phyloP scores from a whole-genome alignment of 2,113 vertebrate genomes.

The Grammatotria lemairii region DNA sequence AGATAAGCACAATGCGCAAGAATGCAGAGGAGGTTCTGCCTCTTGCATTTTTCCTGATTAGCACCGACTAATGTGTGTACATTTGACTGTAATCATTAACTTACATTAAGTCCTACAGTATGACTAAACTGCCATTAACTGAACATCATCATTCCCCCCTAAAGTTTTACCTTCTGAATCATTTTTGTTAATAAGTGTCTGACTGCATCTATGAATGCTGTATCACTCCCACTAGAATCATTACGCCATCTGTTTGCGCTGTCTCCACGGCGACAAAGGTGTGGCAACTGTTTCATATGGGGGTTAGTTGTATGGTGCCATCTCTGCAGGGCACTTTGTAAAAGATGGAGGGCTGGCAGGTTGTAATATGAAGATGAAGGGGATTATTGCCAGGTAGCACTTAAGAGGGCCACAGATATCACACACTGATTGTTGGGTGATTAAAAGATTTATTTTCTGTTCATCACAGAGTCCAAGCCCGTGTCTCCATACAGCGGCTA shows the following conservation, averaged over 20 bases:
- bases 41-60: neutral
- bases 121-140: neutral
- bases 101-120: neutral
- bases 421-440: neutral
- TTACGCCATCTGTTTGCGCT: neutral
- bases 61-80: neutral
- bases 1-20: neutral
- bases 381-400: neutral
- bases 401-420: neutral
- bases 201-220: neutral
- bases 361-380: neutral
- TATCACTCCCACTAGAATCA: slow-evolving; percentile 6
- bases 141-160: neutral
- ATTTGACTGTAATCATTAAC: neutral
- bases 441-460: neutral
- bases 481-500: slow-evolving; percentile 91
- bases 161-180: neutral
- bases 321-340: neutral
- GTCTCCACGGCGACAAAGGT: slow-evolving; percentile 30
- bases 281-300: slow-evolving; percentile 9
- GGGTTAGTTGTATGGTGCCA: neutral
- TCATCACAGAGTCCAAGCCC: slow-evolving; percentile 73
- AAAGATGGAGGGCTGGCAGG: neutral
- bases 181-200: slow-evolving; percentile 24
- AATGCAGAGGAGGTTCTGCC: neutral